A percentile compares a stretch with the other conserved stretches of the same genome.
Evolutionary conservation across 2,888 invertebrate species (phyloP).

Genomic region (Catotricha subobsoleta): DNA sequence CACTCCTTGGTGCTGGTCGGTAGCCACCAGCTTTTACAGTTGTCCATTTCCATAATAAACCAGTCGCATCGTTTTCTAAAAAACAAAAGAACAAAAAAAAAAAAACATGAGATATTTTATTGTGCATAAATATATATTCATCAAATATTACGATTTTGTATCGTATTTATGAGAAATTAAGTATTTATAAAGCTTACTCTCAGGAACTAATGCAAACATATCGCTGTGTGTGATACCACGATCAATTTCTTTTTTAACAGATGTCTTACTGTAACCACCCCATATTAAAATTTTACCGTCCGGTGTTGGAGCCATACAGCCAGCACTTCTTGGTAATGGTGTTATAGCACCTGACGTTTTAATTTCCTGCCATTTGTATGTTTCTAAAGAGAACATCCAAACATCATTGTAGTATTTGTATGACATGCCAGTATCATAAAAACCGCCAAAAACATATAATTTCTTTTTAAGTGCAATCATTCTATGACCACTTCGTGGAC

Average conservation of each 20-base stretch:
- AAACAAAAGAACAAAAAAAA: constrained; percentile 10
- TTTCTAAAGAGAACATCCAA: constrained; percentile 61
- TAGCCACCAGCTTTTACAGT: constrained; percentile 45
- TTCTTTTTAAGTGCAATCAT: constrained; percentile 68
- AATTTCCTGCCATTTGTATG: constrained; percentile 58
- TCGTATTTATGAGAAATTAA: background rate
- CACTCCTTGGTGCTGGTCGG: constrained; percentile 45
- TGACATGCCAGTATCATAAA: constrained; percentile 71
- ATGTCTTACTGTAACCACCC: constrained; percentile 62
- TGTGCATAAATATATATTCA: constrained; percentile 6
- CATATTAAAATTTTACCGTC: constrained; percentile 50
- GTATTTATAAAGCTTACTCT: constrained; percentile 33
- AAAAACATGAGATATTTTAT: background rate
- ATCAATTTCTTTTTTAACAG: constrained; percentile 54
- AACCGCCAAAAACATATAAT: constrained; percentile 77
- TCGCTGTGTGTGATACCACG: constrained; percentile 52
- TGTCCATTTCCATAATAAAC: constrained; percentile 53
- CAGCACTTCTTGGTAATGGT: constrained; percentile 66
- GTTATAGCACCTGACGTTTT: constrained; percentile 34
- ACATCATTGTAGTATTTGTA: constrained; percentile 82
- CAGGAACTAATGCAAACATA: constrained; percentile 44
- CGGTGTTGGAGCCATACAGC: constrained; percentile 31
- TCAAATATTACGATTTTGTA: background rate
- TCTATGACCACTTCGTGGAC: constrained; percentile 73
- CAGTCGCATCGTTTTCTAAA: constrained; percentile 39